These are phyloP conservation scores for Drosophila murphyi DNA, from an alignment of 1,140 invertebrate genomes.

Conservation along the genomic window DNA sequence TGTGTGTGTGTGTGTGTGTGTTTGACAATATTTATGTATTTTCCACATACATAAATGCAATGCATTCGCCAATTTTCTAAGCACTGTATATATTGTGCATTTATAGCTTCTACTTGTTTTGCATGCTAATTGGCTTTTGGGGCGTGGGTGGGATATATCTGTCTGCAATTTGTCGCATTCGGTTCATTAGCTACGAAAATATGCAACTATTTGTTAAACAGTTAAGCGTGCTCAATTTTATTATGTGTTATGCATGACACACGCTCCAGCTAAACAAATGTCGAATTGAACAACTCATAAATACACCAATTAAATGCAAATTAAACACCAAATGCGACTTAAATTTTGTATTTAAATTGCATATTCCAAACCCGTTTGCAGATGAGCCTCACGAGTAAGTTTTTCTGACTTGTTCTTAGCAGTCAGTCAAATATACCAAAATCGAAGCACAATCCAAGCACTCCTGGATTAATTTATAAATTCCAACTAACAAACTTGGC, in stretches of 20 bases:
- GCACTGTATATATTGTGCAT: constrained; percentile 49
- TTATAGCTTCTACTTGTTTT: constrained; percentile 74
- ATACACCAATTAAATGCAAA: neutral
- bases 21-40: constrained; percentile 68
- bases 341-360: neutral
- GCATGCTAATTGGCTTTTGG: constrained; percentile 73
- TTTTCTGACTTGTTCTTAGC: too few relatives aligned
- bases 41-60: constrained; percentile 61
- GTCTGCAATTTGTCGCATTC: constrained; percentile 56
- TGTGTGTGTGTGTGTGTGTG: constrained; percentile 17
- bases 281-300: neutral
- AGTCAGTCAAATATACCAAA: neutral
- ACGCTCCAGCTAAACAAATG: neutral
- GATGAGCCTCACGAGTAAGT: too few relatives aligned
- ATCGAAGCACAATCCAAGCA: neutral
- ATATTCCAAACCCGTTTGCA: too few relatives aligned
- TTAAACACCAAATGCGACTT: neutral
- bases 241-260: constrained; percentile 14
- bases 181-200: constrained; percentile 69
- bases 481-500: neutral
- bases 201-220: constrained; percentile 36
- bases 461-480: neutral
- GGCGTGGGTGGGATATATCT: neutral
- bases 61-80: constrained; percentile 28
- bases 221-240: constrained; percentile 40